These are phyloP conservation scores for Pristis pectinata DNA, from an alignment of 2,797 vertebrate species.

Conservation along the genomic window DNA sequence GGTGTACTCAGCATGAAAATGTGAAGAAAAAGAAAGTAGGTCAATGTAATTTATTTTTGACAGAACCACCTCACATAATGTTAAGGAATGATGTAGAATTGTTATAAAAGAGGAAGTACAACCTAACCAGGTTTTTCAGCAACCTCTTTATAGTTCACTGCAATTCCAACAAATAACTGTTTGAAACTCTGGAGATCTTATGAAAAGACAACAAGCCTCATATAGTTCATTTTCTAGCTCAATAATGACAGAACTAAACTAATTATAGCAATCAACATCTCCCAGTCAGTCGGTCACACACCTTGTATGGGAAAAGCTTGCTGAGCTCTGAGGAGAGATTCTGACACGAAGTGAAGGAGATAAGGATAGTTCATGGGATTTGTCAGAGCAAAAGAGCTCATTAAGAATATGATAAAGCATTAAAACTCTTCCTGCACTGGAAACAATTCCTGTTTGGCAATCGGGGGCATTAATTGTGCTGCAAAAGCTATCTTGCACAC, in stretches of 20 bases:
- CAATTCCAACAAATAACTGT: not conserved
- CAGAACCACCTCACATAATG: not conserved
- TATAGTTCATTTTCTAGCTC: not conserved
- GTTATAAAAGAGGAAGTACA: not conserved
- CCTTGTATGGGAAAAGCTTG: too few species aligned
- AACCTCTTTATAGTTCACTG: not conserved
- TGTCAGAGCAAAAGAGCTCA: too few species aligned
- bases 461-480: too few species aligned
- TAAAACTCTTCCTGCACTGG: not conserved
- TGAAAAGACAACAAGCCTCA: not conserved
- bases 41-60: not conserved
- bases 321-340: too few species aligned
- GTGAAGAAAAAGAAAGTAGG: not conserved
- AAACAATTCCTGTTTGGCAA: not conserved
- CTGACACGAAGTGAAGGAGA: too few species aligned
- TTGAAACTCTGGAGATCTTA: not conserved
- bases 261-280: not conserved
- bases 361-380: too few species aligned
- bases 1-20: not conserved
- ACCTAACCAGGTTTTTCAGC: not conserved
- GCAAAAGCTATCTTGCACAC: too few species aligned
- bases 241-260: not conserved
- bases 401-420: too few species aligned
- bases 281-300: not conserved
- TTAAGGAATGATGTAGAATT: not conserved